Evolutionary conservation across 2,797 vertebrate species (phyloP), one percentile per base, ranked within the genome.

Genomic region (Pipistrellus pipistrellus): DNA sequence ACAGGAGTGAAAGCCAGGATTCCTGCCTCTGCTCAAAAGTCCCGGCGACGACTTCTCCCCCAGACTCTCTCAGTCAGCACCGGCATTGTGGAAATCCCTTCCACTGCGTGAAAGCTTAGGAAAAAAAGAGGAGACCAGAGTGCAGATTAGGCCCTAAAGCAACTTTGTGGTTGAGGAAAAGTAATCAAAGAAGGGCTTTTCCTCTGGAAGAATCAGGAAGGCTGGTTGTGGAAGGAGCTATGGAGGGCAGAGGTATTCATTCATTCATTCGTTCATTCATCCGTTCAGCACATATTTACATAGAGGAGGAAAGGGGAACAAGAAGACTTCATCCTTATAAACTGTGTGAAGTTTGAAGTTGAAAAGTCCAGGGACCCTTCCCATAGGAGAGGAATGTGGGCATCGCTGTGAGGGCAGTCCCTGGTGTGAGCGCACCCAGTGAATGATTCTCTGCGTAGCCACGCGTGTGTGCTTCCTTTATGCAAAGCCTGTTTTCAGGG

Each of bases 1-100:
- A 59, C 62, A 14, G 55, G 41, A 68, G 12, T 11, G 81, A 90
- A 71, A 91, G 55, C 77, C 62, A 66, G 6, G 73, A 78, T 90
- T 88, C 46, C 86, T 87, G 68, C 38, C 41, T 88, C 32, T 77
- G 72, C 80, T 69, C 18, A 21, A 48, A 44, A 55, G 55, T 89
- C 38, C 2, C 2, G 64, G 64, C 86, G 59, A 90, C 71, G 32
- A n/a, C 62, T 87, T 57, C 77, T 78, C 53, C 51, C 80, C 77
- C 72, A 25, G 7, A 76, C 95, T 94, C 92, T 95, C 96, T 80
- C 69, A 71, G 84, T 95, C 73, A 90, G 80, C 83, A 41, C 8
- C 57, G 88, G 80, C 46, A 85, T 84, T 91, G 75, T 55, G 62
- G 84, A 94, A 90, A 89, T 88, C 91, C 78, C 80, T 89, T 93